Base-by-base conservation (phyloP, 2,888 invertebrate genomes). In the Siphonodentalium dalli region DNA sequence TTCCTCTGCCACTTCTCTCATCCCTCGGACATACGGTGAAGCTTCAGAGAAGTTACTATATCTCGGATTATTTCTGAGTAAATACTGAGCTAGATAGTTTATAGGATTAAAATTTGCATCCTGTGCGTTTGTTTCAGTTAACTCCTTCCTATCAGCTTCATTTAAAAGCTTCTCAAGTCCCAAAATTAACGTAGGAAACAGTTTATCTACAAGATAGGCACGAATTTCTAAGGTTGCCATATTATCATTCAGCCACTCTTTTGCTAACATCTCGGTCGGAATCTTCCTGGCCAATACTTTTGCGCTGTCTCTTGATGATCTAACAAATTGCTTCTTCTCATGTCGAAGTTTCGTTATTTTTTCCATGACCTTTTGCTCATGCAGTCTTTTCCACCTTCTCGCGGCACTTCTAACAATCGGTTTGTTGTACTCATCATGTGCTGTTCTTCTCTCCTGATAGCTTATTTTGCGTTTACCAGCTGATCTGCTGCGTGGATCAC, bases 41-140 rank as follows among this genome's bases (percentile, higher is more conserved):
- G 79, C 76, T 55, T 81, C 80, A n/a, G 76, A 69, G 54, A 81
- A 79, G 54, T 80, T 80, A 56, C 78, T 75, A 57, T 76, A 80
- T 47, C 69, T 61, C 23, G 82, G 82, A 59, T 82, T 82, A 62
- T 82, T 81, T 50, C 81, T 71, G 75, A 82, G 74, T 42, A 82
- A 60, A 63, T 78, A 81, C 57, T 81, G 78, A 9, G 80, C 82
- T 18, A 82, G 59, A 57, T 69, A 80, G 62, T 82, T 81, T 20
- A 82, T 66, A 6, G 82, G 82, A 56, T 82, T 82, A 63, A 82
- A 82, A 50, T 79, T 73, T 15, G 74, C 69, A 51, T 79, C 75
- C 49, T 65, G 69, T 26, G 61, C 64, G 38, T 59, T 53, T 4
- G 60, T 61, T 18, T 73, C 73, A 9, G 78, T 65, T 26, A 82